These are phyloP conservation scores for Nothoprocta perdicaria DNA, from an alignment of 2,113 vertebrate genomes.

Conservation along the genomic window DNA sequence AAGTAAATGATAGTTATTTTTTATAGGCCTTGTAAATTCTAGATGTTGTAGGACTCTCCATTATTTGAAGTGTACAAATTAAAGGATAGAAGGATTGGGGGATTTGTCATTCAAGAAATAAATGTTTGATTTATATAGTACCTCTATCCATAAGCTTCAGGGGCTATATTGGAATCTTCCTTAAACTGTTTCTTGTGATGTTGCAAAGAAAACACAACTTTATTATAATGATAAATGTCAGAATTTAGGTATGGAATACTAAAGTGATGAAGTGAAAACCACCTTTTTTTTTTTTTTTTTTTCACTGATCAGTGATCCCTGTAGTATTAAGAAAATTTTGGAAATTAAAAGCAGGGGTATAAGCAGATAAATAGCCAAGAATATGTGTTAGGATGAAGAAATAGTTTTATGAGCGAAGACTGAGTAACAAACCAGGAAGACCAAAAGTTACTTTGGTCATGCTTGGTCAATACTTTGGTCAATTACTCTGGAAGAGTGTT, in stretches of 20 bases:
- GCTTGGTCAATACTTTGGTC: too few relatives aligned
- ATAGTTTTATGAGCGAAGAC: neutral
- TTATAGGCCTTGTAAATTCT: neutral
- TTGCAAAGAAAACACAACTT: neutral
- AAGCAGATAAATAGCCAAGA: neutral
- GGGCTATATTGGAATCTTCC: neutral
- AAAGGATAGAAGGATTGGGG: neutral
- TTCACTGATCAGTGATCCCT: neutral
- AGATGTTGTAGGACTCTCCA: neutral
- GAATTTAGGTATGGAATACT: neutral
- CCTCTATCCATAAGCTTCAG: neutral
- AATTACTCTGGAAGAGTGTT: neutral
- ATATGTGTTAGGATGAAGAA: neutral
- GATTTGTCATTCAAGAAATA: neutral
- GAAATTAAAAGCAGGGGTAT: neutral
- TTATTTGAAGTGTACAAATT: neutral
- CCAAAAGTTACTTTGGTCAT: neutral
- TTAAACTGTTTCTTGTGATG: neutral
- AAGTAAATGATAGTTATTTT: neutral
- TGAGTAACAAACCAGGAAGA: neutral
- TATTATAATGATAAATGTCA: neutral
- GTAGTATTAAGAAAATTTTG: neutral
- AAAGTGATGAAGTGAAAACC: neutral
- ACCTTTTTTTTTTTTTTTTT: rapidly evolving
- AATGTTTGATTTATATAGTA: neutral